A percentile compares a stretch with the other conserved stretches of the same genome.
Conservation (phyloP, 2,113 vertebrate species). For the human region DNA sequence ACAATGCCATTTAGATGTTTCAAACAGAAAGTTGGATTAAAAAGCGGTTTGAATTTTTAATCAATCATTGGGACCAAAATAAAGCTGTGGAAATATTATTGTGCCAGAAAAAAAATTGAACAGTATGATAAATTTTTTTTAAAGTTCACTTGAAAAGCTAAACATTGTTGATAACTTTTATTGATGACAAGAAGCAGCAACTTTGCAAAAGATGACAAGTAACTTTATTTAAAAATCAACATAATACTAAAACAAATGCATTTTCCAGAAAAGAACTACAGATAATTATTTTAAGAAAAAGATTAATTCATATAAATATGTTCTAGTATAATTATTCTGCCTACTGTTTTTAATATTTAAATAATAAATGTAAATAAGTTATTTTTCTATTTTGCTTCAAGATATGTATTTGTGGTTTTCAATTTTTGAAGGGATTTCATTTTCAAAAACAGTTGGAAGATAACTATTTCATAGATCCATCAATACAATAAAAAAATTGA, state of each 20-base stretch:
- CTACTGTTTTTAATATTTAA: conserved; percentile 6
- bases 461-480: background rate
- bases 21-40: background rate
- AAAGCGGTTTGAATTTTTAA: background rate
- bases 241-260: background rate
- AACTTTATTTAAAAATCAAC: background rate
- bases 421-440: background rate
- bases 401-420: background rate
- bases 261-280: background rate
- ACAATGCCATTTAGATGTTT: background rate
- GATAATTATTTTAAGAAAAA: background rate
- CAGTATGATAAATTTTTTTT: background rate
- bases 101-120: background rate
- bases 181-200: background rate
- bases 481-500: background rate
- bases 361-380: background rate
- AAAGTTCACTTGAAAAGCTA: background rate
- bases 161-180: background rate
- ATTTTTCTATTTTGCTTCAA: background rate
- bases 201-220: background rate
- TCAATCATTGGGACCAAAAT: background rate
- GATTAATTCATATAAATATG: background rate
- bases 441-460: background rate
- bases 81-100: background rate
- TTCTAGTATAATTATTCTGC: background rate